Percentiles rank a stretch among this genome's conserved stretches.
Evolutionary conservation across 2,888 invertebrate genomes (phyloP).

Genomic region (Cantharis rustica): DNA sequence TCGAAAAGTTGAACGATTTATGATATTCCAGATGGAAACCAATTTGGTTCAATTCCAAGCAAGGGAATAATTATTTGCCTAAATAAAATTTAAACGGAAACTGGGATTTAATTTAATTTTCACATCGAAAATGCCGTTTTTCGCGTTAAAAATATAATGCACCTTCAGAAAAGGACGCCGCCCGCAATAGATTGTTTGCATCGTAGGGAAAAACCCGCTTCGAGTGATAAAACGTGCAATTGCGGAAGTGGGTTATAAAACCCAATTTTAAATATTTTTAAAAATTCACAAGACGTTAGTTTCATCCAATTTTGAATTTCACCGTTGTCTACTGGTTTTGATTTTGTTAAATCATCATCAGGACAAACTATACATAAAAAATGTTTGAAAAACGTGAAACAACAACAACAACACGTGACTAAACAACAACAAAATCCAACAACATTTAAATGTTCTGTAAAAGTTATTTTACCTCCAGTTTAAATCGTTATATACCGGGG

Average conservation of each 20-base stretch:
- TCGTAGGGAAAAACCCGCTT: not conserved
- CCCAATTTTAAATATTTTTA: not conserved
- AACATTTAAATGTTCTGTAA: too few species aligned
- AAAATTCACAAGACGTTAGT: not conserved
- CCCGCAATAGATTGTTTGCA: too few species aligned
- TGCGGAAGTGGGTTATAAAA: not conserved
- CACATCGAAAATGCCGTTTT: not conserved
- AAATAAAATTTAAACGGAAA: not conserved
- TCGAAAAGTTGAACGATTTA: not conserved
- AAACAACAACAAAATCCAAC: too few species aligned
- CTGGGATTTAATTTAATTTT: not conserved
- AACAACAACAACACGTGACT: too few species aligned
- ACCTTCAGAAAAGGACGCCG: not conserved
- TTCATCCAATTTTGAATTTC: too few species aligned
- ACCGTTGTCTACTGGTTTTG: too few species aligned
- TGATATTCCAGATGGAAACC: not conserved
- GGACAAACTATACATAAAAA: too few species aligned
- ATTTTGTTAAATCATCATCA: too few species aligned
- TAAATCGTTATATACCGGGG: too few species aligned
- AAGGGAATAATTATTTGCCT: not conserved
- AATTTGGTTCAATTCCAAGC: not conserved
- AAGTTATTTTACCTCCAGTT: too few species aligned
- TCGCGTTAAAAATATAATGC: not conserved
- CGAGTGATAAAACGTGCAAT: not conserved
- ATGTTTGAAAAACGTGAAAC: too few species aligned